Conservation (phyloP, 37 sponge, comb jelly and placozoan species). For the Agelas oroides region DNA sequence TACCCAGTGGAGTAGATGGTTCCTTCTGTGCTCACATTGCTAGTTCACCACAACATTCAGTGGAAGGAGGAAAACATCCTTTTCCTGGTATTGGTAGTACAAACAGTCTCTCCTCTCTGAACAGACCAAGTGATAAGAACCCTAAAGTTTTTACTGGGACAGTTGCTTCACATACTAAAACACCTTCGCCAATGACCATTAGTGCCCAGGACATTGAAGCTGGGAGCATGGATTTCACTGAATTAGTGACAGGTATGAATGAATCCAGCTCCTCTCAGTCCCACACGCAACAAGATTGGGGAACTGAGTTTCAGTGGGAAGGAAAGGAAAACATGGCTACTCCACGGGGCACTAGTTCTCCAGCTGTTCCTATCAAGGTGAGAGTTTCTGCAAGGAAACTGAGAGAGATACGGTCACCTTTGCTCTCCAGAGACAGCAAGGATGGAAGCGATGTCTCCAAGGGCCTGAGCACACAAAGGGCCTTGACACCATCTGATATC, state of each 20-base stretch:
- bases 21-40: not conserved
- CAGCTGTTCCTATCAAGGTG: not conserved
- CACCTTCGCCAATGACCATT: conserved; percentile 26
- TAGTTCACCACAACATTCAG: too few species aligned
- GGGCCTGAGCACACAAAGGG: too few species aligned
- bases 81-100: too few species aligned
- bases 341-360: not conserved
- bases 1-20: too few species aligned
- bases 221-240: conserved; percentile 12
- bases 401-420: conserved; percentile 34
- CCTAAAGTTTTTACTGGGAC: too few species aligned
- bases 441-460: too few species aligned
- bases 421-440: not conserved
- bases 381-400: conserved; percentile 41
- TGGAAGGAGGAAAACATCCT: too few species aligned
- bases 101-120: too few species aligned
- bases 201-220: conserved; percentile 8
- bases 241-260: not conserved
- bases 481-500: too few species aligned
- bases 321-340: not conserved
- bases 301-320: not conserved
- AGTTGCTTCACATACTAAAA: not conserved
- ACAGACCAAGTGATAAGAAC: too few species aligned
- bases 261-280: not conserved
- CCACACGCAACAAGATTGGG: not conserved